Base-by-base conservation (phyloP, 2,888 invertebrate genomes). In the Andrena praecox region DNA sequence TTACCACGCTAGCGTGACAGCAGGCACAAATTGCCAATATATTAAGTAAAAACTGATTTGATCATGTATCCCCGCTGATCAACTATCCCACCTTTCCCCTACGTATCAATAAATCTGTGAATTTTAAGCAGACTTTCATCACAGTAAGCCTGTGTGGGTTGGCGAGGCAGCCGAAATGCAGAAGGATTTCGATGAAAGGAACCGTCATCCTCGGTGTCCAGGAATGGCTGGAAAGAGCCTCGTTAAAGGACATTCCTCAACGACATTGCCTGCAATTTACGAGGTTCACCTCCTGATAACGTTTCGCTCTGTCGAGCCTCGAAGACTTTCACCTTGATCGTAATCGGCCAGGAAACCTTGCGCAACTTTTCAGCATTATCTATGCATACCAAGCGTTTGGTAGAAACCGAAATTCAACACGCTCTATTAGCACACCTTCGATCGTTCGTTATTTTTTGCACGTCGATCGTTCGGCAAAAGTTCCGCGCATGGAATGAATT, bases 291-390 rank as follows among this genome's bases (percentile, higher is more conserved):
- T 68, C 62, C 81, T 82, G 88, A 87, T 87, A 87, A 77, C 75
- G 88, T 88, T 82, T 85, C 86, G 88, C 88, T 88, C 85, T 75
- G 78, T 74, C 88, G 77, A 88, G 70, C 82, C 29, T 78, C 35
- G 80, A 86, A 27, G 88, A 88, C 88, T 88, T 88, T 88, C 88
- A 88, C 88, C 88, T 88, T 88, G 87, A 88, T 88, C 87, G 80
- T 83, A 88, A 88, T 88, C 87, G 82, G 63, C 24, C 78, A 81
- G 72, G 80, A 73, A 85, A 78, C 31, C 82, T 88, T 88, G 88
- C 86, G 85, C 85, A 88, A 88, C 80, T 79, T 77, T 82, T 82
- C 79, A 69, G 54, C 72, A 85, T 87, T 87, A 85, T 87, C 83
- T 87, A 87, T 87, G 83, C 87, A 83, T 80, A 76, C 66, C 75